phyloP scores from a whole-genome alignment of 2,113 vertebrate species.

The Hydrolagus affinis region DNA sequence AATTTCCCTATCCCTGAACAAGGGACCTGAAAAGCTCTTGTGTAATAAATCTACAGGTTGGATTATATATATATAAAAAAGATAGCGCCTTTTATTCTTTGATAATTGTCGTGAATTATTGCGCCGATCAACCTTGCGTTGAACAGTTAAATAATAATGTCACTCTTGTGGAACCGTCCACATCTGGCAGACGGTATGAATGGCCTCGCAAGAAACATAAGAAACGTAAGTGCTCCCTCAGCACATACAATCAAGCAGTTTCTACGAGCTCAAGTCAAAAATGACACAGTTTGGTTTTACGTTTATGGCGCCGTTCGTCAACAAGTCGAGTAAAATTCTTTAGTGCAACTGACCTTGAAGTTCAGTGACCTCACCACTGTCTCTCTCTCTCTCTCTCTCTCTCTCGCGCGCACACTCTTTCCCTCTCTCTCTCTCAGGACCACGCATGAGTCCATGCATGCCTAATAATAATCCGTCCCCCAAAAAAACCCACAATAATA shows the following conservation, averaged over 20 bases:
- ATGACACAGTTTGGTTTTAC: conserved; percentile 2
- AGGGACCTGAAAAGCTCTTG: not conserved
- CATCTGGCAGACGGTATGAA: not conserved
- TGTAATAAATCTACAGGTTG: not conserved
- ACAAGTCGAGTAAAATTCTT: not conserved
- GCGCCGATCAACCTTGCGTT: not conserved
- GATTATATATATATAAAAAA: not conserved
- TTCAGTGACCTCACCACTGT: not conserved
- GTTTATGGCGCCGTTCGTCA: not conserved
- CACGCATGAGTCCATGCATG: too few relatives aligned
- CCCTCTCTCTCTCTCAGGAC: too few relatives aligned
- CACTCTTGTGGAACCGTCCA: not conserved
- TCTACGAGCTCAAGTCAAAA: not conserved
- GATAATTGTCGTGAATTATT: conserved; percentile 17
- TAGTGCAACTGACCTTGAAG: not conserved
- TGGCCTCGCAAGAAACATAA: conserved; percentile 9
- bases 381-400: too few relatives aligned
- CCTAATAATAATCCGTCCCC: too few relatives aligned
- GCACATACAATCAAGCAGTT: not conserved
- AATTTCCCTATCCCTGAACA: not conserved
- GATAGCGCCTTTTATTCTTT: not conserved
- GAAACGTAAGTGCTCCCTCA: not conserved
- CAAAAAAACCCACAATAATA: too few relatives aligned
- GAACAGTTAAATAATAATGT: conserved; percentile 1
- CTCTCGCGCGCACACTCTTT: too few relatives aligned